phyloP scores from a whole-genome alignment of 2,797 vertebrate species.

The Echiichthys vipera region DNA sequence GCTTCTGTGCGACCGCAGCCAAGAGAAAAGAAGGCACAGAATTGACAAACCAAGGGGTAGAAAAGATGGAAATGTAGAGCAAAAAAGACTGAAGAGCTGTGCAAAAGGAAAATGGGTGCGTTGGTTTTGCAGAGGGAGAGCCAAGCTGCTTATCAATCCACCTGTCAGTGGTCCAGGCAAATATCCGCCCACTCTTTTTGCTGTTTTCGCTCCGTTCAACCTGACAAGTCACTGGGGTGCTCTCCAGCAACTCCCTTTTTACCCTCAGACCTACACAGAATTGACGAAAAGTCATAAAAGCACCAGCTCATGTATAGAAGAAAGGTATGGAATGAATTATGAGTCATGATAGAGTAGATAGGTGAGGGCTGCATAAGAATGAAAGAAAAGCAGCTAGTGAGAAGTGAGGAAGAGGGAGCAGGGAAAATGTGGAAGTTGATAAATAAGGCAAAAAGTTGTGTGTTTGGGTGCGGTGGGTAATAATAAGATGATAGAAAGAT shows the following conservation, averaged over 20 bases:
- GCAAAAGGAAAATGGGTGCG: constrained; percentile 45
- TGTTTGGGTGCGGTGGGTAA: constrained; percentile 53
- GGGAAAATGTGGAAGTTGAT: constrained; percentile 62
- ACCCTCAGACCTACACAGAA: constrained; percentile 27
- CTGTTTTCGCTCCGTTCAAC: constrained; percentile 47
- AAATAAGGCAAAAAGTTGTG: constrained; percentile 51
- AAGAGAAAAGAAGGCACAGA: constrained; percentile 28
- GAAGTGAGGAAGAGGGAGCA: constrained; percentile 31
- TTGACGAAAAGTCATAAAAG: constrained; percentile 21
- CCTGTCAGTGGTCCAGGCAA: constrained; percentile 53
- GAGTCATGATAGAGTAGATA: constrained; percentile 27
- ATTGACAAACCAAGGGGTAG: constrained; percentile 51
- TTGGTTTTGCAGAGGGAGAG: constrained; percentile 48
- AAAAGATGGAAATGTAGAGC: constrained; percentile 42
- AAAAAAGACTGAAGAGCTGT: constrained; percentile 36
- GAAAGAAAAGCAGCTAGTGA: constrained; percentile 40
- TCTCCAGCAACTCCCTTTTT: neutral
- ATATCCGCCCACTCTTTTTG: constrained; percentile 57
- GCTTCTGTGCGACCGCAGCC: constrained; percentile 29
- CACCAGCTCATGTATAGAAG: constrained; percentile 9
- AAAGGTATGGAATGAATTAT: constrained; percentile 1
- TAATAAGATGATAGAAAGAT: constrained; percentile 56
- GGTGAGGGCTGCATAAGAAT: constrained; percentile 23
- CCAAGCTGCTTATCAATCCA: constrained; percentile 60
- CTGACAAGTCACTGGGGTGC: constrained; percentile 1